Evolutionary conservation across 1,140 invertebrate genomes (phyloP).

Genomic region (Drosophila nikananu): DNA sequence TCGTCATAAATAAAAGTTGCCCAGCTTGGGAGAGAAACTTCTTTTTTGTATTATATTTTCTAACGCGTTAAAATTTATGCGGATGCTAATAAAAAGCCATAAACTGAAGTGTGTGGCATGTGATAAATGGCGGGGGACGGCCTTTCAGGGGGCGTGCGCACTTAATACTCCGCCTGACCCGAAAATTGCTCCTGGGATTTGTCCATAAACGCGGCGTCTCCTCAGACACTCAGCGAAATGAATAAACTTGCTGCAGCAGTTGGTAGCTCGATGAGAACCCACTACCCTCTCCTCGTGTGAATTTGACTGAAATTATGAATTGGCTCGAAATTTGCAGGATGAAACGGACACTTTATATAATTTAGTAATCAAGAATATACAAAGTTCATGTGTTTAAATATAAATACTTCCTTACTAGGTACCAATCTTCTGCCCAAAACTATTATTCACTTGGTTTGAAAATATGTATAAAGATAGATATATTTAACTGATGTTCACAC

Average conservation of each 20-base stretch:
- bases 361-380: too few relatives aligned
- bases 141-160: too few relatives aligned
- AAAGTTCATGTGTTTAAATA: too few relatives aligned
- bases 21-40: slow-evolving; percentile 2
- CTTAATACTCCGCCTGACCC: too few relatives aligned
- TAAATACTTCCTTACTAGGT: too few relatives aligned
- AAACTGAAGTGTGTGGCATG: slow-evolving; percentile 53
- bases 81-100: slow-evolving; percentile 53
- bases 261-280: slow-evolving; percentile 12
- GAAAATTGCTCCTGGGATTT: slow-evolving; percentile 55
- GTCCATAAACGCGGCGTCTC: slow-evolving; percentile 37
- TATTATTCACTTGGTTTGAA: too few relatives aligned
- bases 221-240: slow-evolving; percentile 48
- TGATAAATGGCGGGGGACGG: too few relatives aligned
- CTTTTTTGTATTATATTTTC: slow-evolving; percentile 12
- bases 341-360: neutral
- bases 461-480: too few relatives aligned
- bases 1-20: slow-evolving; percentile 35
- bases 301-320: slow-evolving; percentile 31
- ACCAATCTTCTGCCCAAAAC: too few relatives aligned
- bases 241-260: slow-evolving; percentile 36
- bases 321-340: slow-evolving; percentile 6
- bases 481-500: too few relatives aligned
- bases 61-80: too few relatives aligned
- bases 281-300: neutral